Evolutionary conservation across 2,888 invertebrate genomes (phyloP).

Genomic region (Alcis repandata): DNA sequence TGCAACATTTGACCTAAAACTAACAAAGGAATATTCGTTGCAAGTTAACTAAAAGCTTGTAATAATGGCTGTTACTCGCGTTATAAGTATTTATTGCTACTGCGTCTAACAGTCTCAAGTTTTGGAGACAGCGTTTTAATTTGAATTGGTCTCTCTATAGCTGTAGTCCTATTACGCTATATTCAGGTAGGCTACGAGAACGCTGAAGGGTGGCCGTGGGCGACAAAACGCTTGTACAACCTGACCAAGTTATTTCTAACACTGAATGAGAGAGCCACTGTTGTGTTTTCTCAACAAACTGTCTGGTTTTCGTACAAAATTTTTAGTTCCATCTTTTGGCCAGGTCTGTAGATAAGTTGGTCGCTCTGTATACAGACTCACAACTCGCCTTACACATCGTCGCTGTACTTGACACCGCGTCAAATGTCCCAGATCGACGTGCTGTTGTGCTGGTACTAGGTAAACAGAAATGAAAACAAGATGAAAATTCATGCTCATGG

Average conservation of each 20-base stretch:
- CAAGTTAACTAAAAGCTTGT: too few species aligned
- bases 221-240: conserved; percentile 1
- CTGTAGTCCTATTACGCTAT: not conserved
- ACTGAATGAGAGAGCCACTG: not conserved
- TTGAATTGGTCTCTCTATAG: not conserved
- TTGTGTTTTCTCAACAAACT: not conserved
- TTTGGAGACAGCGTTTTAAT: not conserved
- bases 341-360: not conserved
- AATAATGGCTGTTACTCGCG: too few species aligned
- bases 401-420: conserved; percentile 63
- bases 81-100: too few species aligned
- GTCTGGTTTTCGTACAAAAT: too few species aligned
- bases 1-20: too few species aligned
- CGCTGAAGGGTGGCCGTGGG: conserved; percentile 4
- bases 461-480: conserved; percentile 3
- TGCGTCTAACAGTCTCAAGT: not conserved
- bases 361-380: not conserved
- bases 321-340: not conserved
- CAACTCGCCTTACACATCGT: not conserved
- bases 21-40: too few species aligned
- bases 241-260: not conserved
- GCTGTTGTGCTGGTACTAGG: conserved; percentile 38
- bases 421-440: conserved; percentile 61
- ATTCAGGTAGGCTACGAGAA: not conserved
- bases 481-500: not conserved